phyloP scores from a whole-genome alignment of 2,797 vertebrate genomes.

The Poecilia gillii region DNA sequence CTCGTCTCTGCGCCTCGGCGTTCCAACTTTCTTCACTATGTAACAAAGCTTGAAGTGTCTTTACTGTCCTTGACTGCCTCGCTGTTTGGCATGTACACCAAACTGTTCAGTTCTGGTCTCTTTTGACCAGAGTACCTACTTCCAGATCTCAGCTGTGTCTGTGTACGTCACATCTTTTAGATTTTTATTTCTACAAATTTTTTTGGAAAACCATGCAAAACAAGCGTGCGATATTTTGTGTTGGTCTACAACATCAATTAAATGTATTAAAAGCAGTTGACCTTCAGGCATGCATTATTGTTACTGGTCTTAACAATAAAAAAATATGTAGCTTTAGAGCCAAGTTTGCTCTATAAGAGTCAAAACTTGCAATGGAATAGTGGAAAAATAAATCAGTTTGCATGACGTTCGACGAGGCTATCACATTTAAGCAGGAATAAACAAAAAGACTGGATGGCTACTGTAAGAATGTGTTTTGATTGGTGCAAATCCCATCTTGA shows the following conservation, averaged over 20 bases:
- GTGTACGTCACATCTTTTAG: background rate
- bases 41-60: conserved; percentile 43
- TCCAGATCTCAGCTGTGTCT: background rate
- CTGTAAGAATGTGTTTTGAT: background rate
- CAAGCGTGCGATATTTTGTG: background rate
- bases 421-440: background rate
- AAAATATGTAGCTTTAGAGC: background rate
- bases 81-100: background rate
- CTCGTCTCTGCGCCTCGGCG: conserved; percentile 6
- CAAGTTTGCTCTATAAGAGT: background rate
- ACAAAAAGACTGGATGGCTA: background rate
- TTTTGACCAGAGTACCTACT: background rate
- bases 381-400: background rate
- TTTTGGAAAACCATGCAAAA: background rate
- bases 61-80: conserved; percentile 61
- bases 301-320: background rate
- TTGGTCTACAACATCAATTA: background rate
- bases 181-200: background rate
- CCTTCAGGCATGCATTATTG: background rate
- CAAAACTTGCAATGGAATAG: background rate
- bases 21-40: conserved; percentile 11
- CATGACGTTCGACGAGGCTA: background rate
- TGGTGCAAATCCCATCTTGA: background rate
- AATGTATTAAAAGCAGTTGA: background rate
- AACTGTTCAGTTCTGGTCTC: background rate